Percentiles rank a stretch among this genome's conserved stretches.
These are phyloP conservation scores for Nothocercus julius DNA, from an alignment of 2,113 vertebrate genomes.

Conservation along the genomic window DNA sequence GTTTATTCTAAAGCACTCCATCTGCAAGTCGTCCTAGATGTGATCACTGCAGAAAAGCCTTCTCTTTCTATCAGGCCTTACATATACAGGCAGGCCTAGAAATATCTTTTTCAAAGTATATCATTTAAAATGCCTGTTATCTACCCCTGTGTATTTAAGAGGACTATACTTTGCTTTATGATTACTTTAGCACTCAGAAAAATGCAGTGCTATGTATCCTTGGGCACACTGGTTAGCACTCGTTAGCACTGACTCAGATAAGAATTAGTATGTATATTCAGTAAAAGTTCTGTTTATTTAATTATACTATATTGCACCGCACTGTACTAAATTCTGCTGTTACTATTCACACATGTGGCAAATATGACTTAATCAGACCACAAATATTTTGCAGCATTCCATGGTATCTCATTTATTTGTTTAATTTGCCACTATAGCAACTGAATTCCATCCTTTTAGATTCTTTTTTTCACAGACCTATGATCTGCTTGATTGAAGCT, in stretches of 20 bases:
- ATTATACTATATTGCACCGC: not conserved
- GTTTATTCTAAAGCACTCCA: not conserved
- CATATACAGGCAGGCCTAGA: not conserved
- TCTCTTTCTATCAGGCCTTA: not conserved
- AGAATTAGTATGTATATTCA: not conserved
- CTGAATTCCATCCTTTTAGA: constrained; percentile 76
- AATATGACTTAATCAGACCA: constrained; percentile 83
- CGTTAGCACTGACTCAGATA: not conserved
- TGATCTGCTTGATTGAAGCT: constrained; percentile 75
- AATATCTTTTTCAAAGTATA: not conserved
- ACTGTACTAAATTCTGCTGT: constrained; percentile 62
- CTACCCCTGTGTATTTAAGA: not conserved
- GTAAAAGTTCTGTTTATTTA: not conserved
- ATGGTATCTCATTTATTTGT: constrained; percentile 88
- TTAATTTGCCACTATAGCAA: constrained; percentile 84
- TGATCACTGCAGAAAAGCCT: not conserved
- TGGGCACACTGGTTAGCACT: not conserved
- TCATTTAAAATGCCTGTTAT: not conserved
- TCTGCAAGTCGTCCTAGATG: not conserved
- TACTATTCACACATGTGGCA: constrained; percentile 79
- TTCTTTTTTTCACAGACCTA: constrained; percentile 63
- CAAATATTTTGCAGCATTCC: constrained; percentile 87
- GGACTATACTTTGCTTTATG: not conserved
- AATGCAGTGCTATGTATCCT: not conserved
- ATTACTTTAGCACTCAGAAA: not conserved